phyloP scores from a whole-genome alignment of 1,140 invertebrate genomes.

The Lethocerus indicus region DNA sequence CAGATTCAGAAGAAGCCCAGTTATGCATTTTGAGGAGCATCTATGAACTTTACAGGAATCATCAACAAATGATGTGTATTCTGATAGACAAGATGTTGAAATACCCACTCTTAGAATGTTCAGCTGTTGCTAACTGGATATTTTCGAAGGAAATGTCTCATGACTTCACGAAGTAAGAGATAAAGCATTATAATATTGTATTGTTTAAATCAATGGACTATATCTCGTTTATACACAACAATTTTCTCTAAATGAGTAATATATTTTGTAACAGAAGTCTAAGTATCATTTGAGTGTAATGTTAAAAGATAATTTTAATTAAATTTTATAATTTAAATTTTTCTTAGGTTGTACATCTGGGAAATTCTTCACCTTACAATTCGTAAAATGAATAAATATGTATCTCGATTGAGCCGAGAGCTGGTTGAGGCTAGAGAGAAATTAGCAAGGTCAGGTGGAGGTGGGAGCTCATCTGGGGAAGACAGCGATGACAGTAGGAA shows the following conservation, averaged over 20 bases:
- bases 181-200: no score
- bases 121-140: slow-evolving; percentile 95
- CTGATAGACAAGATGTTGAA: slow-evolving; percentile 94
- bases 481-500: slow-evolving; percentile 30
- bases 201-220: no score
- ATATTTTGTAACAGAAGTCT: neutral
- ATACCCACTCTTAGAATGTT: slow-evolving; percentile 91
- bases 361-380: slow-evolving; percentile 92
- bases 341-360: slow-evolving; percentile 74
- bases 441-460: slow-evolving; percentile 56
- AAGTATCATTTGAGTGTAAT: neutral
- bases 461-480: slow-evolving; percentile 63
- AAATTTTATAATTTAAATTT: neutral
- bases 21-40: slow-evolving; percentile 85
- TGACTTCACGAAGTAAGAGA: slow-evolving; percentile 81
- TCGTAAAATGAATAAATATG: slow-evolving; percentile 91
- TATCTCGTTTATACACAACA: neutral
- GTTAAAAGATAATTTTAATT: neutral
- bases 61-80: slow-evolving; percentile 94
- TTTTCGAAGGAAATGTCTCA: slow-evolving; percentile 91
- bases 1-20: slow-evolving; percentile 89
- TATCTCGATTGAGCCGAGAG: slow-evolving; percentile 70
- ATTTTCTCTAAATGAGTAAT: neutral
- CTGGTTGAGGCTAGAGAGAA: slow-evolving; percentile 73
- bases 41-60: slow-evolving; percentile 84